These are phyloP conservation scores for Pyrocoelia pectoralis DNA, from an alignment of 2,888 invertebrate species.

Conservation along the genomic window DNA sequence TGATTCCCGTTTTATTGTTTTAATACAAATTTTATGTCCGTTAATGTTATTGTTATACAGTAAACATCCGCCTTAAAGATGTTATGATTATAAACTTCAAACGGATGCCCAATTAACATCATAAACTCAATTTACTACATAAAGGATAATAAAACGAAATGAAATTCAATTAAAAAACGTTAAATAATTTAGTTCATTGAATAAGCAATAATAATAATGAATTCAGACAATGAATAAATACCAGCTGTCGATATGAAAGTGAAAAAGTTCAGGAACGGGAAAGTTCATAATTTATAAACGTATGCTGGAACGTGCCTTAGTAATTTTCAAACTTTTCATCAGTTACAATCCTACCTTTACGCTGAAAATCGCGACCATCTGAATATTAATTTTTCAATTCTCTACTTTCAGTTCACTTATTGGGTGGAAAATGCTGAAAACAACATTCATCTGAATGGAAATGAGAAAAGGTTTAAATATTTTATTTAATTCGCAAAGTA, in stretches of 20 bases:
- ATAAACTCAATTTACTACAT: too few relatives aligned
- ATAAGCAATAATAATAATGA: not conserved
- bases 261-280: conserved; percentile 19
- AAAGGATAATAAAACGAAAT: not conserved
- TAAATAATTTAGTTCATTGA: too few relatives aligned
- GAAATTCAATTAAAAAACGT: not conserved
- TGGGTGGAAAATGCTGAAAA: conserved; percentile 12
- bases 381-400: conserved; percentile 29
- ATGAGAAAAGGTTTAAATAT: conserved; percentile 12
- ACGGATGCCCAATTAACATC: too few relatives aligned
- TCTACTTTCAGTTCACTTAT: conserved; percentile 22
- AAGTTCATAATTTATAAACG: conserved; percentile 26
- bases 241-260: conserved; percentile 11
- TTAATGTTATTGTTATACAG: too few relatives aligned
- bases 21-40: too few relatives aligned
- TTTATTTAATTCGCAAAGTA: not conserved
- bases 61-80: too few relatives aligned
- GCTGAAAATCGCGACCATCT: conserved; percentile 21
- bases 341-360: conserved; percentile 16
- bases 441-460: conserved; percentile 16
- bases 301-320: conserved; percentile 20
- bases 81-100: too few relatives aligned
- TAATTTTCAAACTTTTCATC: conserved; percentile 24
- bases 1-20: too few relatives aligned
- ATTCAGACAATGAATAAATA: conserved; percentile 8